phyloP scores from a whole-genome alignment of 2,888 invertebrate species.

The Eilema caniola region DNA sequence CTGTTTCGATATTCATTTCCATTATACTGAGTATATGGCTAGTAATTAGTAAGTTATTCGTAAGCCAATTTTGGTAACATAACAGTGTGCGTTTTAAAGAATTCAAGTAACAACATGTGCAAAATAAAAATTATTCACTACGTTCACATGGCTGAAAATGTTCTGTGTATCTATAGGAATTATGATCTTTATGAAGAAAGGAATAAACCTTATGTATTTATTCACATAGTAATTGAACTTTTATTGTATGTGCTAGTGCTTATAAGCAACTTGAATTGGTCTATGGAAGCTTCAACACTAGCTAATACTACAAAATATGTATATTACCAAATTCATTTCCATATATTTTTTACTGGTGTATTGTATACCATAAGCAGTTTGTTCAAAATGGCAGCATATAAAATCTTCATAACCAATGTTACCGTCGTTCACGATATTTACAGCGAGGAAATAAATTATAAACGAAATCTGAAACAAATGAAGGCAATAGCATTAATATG shows the following conservation, averaged over 20 bases:
- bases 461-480: neutral
- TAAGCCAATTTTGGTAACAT: no score
- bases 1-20: no score
- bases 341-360: neutral
- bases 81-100: neutral
- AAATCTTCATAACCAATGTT: neutral
- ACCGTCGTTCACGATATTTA: neutral
- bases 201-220: neutral
- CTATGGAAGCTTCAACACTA: no score
- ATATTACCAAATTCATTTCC: neutral
- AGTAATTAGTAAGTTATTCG: neutral
- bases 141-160: neutral
- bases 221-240: neutral
- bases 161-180: conserved; percentile 6
- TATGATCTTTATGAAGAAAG: neutral
- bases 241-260: neutral
- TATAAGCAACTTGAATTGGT: neutral
- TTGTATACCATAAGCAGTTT: neutral
- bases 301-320: neutral
- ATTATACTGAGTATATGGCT: neutral
- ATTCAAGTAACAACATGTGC: neutral
- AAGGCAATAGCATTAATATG: neutral
- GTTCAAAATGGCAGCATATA: neutral
- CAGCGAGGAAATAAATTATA: neutral
- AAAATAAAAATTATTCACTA: conserved; percentile 3